Base-by-base conservation (phyloP, 2,888 invertebrate genomes). In the Nephrotoma flavescens region DNA sequence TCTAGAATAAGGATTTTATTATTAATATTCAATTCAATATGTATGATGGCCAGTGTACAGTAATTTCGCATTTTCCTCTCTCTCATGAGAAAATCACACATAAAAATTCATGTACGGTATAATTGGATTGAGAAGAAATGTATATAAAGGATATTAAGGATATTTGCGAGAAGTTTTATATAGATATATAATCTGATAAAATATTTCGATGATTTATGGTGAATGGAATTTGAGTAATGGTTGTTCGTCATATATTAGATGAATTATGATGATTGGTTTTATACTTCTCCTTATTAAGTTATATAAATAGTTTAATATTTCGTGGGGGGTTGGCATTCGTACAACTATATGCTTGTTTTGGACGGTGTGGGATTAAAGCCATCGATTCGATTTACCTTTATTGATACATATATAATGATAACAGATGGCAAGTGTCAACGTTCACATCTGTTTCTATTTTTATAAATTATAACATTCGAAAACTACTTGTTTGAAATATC, bases 121-220 rank as follows among this genome's bases (percentile, higher is more conserved):
- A n/a, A 86, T 83, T 31, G 84, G 85, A 86, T 84, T 47, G 42
- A 85, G 52, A 84, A 83, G 83, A 86, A 84, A 44, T 86, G 86
- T 45, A 84, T 47, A 12, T 41, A 12, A 86, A 84, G 41, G 41
- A 71, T 71, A 71, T 71, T 71, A 71, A 71, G 71, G 71, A 71
- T 71, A 71, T 71, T 71, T 71, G 71, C 31, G 31, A 71, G 31
- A 31, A 31, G 52, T 57, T 57, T 57, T 57, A 57, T 57, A 57
- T 57, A 57, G 9, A 19, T 31, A 71, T 31, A 71, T 71, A 71
- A 71, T 71, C 71, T 71, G 71, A 71, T 71, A 71, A 71, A 71
- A 71, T 71, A 71, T 71, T 71, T 71, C 71, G 71, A 71, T 71
- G 71, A 71, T 71, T 71, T 71, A 71, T 71, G 71, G 71, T 71